phyloP scores from a whole-genome alignment of 2,797 vertebrate genomes.

The Intellagama lesueurii region DNA sequence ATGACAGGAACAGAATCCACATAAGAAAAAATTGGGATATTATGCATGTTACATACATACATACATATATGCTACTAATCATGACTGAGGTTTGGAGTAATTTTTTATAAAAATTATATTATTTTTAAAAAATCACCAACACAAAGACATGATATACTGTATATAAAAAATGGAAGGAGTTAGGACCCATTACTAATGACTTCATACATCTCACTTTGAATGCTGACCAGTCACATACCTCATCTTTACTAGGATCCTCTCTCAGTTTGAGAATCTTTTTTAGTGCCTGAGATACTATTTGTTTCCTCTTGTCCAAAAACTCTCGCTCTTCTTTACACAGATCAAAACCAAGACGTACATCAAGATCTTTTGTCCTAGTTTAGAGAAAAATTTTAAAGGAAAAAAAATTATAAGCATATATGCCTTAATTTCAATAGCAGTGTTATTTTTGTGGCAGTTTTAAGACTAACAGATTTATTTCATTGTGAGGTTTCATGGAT shows the following conservation, averaged over 20 bases:
- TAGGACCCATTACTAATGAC: conserved; percentile 18
- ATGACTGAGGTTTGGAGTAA: neutral
- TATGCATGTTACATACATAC: neutral
- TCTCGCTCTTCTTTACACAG: conserved; percentile 81
- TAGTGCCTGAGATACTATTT: conserved; percentile 75
- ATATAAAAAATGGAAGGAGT: neutral
- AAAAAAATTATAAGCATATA: neutral
- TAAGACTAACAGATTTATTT: too few species aligned
- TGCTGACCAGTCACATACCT: conserved; percentile 73
- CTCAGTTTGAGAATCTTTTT: conserved; percentile 76
- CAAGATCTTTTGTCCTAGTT: conserved; percentile 77
- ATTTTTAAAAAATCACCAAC: neutral
- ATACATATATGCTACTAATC: neutral
- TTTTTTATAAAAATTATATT: neutral
- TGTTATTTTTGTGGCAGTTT: too few species aligned
- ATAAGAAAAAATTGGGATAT: neutral
- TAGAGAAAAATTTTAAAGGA: neutral
- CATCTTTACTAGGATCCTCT: conserved; percentile 66
- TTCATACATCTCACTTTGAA: neutral
- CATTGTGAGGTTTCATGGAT: too few species aligned
- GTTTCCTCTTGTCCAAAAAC: conserved; percentile 84
- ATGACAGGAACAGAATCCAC: neutral
- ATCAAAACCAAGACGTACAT: conserved; percentile 85
- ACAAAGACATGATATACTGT: neutral
- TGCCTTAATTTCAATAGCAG: neutral